These are phyloP conservation scores for Ormyrus pomaceus DNA, from an alignment of 2,888 invertebrate genomes.

Conservation along the genomic window DNA sequence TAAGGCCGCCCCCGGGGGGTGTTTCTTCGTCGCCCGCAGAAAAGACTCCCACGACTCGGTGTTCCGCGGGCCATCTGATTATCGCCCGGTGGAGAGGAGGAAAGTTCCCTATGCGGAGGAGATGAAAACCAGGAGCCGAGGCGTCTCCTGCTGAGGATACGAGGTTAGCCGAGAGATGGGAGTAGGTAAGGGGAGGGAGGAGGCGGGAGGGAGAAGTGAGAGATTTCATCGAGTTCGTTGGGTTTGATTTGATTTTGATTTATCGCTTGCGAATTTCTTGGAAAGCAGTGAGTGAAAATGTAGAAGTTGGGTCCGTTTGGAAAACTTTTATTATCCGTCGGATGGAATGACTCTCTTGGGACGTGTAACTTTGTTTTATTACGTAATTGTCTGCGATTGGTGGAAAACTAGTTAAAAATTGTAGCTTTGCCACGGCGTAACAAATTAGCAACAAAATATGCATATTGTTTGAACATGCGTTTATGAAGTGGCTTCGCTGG, in stretches of 20 bases:
- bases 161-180: background rate
- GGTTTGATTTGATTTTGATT: conserved; percentile 31
- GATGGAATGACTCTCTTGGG: too few species aligned
- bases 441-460: too few species aligned
- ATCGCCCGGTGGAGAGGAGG: background rate
- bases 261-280: conserved; percentile 4
- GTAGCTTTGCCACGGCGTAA: too few species aligned
- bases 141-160: conserved; percentile 26
- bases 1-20: conserved; percentile 10
- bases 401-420: too few species aligned
- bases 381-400: too few species aligned
- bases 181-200: background rate
- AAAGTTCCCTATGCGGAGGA: background rate
- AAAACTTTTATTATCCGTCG: too few species aligned
- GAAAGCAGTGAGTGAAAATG: background rate
- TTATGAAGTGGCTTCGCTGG: too few species aligned
- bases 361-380: too few species aligned
- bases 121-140: conserved; percentile 38
- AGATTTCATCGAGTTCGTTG: background rate
- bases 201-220: background rate
- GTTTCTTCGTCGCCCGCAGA: conserved; percentile 3
- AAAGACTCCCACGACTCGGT: conserved; percentile 21
- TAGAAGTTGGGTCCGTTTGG: too few species aligned
- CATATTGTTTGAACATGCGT: too few species aligned
- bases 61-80: conserved; percentile 28